Evolutionary conservation across 2,113 vertebrate species (phyloP), one percentile per base, ranked within the genome.

Genomic region (Alethe diademata): DNA sequence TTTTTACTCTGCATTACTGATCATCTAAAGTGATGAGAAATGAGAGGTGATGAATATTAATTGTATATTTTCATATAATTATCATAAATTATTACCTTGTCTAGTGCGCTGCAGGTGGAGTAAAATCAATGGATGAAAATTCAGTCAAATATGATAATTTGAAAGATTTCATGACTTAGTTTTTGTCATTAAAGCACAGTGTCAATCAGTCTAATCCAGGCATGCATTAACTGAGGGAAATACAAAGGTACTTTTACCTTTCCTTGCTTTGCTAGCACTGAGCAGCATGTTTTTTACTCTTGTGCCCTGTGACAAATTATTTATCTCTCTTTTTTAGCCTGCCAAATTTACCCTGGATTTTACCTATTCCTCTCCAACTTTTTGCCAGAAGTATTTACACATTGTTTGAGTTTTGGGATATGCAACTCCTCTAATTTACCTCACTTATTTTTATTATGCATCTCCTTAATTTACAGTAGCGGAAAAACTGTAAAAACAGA

Each of bases 1-100:
- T 98, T 98, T 98, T 98, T 98, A 98, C 98, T 98, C 98, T 98
- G 98, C 98, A 98, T 98, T 98, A 98, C 98, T 97, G 98, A 98
- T 98, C 97, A 98, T 98, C 98, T 97, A 98, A 98, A 98, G 98
- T 98, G 98, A 98, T 98, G 98, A 98, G 97, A 98, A 98, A 98
- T 98, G 98, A 98, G 98, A 98, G 97, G 97, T 98, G 98, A 98
- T 98, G 98, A 98, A 98, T 98, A 98, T 98, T 98, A 98, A 98
- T 98, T 98, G 97, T 98, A 97, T 98, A 98, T 98, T 98, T 98
- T 98, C 98, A 98, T 98, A 98, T 98, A 97, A 98, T 98, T 98
- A 98, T 98, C 97, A 98, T 98, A 98, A 98, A 98, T 98, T 98
- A 98, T 98, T 98, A 98, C 98, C 98, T 98, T 98, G 97, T 98